Percentiles rank a stretch among this genome's conserved stretches.
Evolutionary conservation across 2,797 vertebrate species (phyloP).

Genomic region (Notolabrus celidotus): DNA sequence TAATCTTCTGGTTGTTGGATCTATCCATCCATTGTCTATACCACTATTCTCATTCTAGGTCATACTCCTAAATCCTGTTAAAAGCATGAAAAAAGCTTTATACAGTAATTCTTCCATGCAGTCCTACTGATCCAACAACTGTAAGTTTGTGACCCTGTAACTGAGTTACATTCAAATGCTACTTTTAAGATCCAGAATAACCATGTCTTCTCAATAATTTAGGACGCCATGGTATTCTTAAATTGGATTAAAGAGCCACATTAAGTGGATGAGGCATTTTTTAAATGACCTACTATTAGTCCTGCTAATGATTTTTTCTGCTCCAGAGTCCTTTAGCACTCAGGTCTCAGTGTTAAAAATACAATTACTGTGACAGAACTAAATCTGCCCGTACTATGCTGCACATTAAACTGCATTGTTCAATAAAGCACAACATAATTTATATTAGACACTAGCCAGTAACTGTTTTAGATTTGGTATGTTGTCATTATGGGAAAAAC

Average conservation of each 20-base stretch:
- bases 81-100: neutral
- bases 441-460: too few species aligned
- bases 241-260: neutral
- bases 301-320: neutral
- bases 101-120: neutral
- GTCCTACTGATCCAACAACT: too few species aligned
- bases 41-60: too few species aligned
- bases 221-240: neutral
- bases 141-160: too few species aligned
- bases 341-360: neutral
- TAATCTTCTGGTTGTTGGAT: too few species aligned
- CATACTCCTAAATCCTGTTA: neutral
- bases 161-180: too few species aligned
- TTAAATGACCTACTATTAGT: neutral
- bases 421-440: too few species aligned
- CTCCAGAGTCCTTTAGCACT: constrained; percentile 1
- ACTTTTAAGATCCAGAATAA: neutral
- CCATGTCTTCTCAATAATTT: neutral
- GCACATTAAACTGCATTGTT: too few species aligned
- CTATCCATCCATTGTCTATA: too few species aligned
- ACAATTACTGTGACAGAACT: neutral
- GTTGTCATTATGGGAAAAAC: too few species aligned
- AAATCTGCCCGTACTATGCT: too few species aligned
- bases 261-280: neutral
- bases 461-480: too few species aligned